Evolutionary conservation across 1,140 invertebrate species (phyloP).

Genomic region (Drosophila yakuba): DNA sequence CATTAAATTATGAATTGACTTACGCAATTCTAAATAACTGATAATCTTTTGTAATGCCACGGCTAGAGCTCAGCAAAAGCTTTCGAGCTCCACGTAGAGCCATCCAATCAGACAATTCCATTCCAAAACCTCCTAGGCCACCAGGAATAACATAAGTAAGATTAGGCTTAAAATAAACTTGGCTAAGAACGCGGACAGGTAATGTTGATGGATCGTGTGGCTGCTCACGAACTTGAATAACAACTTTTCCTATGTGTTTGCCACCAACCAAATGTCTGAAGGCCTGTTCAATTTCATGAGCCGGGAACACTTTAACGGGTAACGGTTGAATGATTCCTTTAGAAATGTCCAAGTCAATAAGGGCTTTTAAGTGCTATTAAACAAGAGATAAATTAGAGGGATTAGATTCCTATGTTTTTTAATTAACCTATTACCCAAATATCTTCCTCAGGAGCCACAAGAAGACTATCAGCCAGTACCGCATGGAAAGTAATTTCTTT

Average conservation of each 20-base stretch:
- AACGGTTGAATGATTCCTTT: slow-evolving; percentile 89
- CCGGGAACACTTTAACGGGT: slow-evolving; percentile 87
- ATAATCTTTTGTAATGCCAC: slow-evolving; percentile 92
- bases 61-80: slow-evolving; percentile 92
- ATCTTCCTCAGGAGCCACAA: slow-evolving; percentile 85
- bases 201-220: slow-evolving; percentile 53
- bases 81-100: slow-evolving; percentile 91
- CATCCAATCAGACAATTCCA: slow-evolving; percentile 96
- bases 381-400: neutral
- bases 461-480: slow-evolving; percentile 92
- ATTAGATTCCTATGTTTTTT: too few species aligned
- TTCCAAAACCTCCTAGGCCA: slow-evolving; percentile 95
- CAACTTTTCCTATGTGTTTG: slow-evolving; percentile 95
- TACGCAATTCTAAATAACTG: slow-evolving; percentile 88
- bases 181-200: slow-evolving; percentile 65
- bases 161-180: slow-evolving; percentile 85
- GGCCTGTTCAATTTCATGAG: slow-evolving; percentile 88
- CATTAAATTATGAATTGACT: slow-evolving; percentile 15
- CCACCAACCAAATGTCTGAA: slow-evolving; percentile 92
- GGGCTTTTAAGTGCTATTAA: slow-evolving; percentile 61
- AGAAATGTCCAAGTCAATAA: slow-evolving; percentile 72
- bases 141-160: slow-evolving; percentile 88
- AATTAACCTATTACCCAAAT: slow-evolving; percentile 78
- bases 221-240: slow-evolving; percentile 69
- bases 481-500: slow-evolving; percentile 95